These are phyloP conservation scores for Brachyptera putata DNA, from an alignment of 2,888 invertebrate genomes.

Conservation along the genomic window DNA sequence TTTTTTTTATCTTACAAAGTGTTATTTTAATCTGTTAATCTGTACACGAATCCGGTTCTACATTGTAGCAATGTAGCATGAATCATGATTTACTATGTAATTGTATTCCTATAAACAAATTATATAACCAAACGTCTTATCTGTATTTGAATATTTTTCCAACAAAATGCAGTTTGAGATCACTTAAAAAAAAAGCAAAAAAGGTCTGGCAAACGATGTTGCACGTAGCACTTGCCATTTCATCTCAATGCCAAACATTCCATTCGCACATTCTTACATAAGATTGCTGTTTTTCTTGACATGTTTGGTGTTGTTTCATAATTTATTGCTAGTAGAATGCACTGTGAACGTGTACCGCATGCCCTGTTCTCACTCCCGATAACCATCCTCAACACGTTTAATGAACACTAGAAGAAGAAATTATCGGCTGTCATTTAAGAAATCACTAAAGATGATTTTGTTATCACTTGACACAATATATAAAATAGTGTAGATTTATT, in stretches of 20 bases:
- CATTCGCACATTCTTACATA: slow-evolving; percentile 1
- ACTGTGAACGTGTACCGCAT: not conserved
- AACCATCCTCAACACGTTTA: not conserved
- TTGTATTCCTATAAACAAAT: not conserved
- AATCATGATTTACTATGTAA: not conserved
- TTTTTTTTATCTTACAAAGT: not conserved
- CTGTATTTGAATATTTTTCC: not conserved
- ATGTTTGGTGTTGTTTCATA: not conserved
- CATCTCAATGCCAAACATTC: too few relatives aligned
- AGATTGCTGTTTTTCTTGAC: not conserved
- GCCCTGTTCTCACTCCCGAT: not conserved
- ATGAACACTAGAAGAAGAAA: not conserved
- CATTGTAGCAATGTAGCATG: too few relatives aligned
- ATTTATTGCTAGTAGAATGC: not conserved
- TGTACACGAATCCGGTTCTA: not conserved
- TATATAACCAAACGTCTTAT: not conserved
- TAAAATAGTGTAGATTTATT: not conserved
- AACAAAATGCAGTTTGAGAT: not conserved
- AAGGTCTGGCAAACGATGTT: too few relatives aligned
- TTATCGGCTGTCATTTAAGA: not conserved
- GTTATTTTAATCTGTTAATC: not conserved
- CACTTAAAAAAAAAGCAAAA: too few relatives aligned
- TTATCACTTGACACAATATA: not conserved
- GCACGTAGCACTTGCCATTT: not conserved
- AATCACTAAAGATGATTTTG: not conserved